phyloP scores from a whole-genome alignment of 2,113 vertebrate species.

The Zonotrichia leucophrys region DNA sequence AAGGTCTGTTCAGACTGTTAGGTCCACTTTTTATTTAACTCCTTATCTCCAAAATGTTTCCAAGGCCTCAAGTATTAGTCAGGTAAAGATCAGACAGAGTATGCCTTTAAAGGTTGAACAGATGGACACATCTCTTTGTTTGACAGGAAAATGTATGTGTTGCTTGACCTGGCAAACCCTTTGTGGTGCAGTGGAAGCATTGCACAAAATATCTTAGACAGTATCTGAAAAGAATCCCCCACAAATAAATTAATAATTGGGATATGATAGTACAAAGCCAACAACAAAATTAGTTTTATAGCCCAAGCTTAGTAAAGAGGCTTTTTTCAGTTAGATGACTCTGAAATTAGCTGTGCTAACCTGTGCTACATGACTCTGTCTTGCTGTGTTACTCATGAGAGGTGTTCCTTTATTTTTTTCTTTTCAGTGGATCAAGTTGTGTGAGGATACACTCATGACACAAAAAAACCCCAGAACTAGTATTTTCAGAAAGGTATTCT shows the following conservation, averaged over 20 bases:
- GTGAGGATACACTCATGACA: background rate
- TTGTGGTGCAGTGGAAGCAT: background rate
- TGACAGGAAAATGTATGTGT: conserved; percentile 36
- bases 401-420: background rate
- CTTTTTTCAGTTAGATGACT: background rate
- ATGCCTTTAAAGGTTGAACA: conserved; percentile 16
- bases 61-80: background rate
- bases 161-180: background rate
- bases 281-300: background rate
- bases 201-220: background rate
- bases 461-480: background rate
- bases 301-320: background rate
- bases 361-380: background rate
- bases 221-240: background rate
- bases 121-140: conserved; percentile 34
- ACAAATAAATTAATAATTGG: background rate
- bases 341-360: background rate
- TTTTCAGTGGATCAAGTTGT: background rate
- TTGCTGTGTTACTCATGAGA: background rate
- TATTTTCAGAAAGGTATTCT: background rate
- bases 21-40: conserved; percentile 18
- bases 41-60: background rate
- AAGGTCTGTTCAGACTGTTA: conserved; percentile 11
- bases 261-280: background rate
- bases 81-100: background rate